Conservation (phyloP, 2,797 vertebrate genomes). For the Sebastes trivittatus region DNA sequence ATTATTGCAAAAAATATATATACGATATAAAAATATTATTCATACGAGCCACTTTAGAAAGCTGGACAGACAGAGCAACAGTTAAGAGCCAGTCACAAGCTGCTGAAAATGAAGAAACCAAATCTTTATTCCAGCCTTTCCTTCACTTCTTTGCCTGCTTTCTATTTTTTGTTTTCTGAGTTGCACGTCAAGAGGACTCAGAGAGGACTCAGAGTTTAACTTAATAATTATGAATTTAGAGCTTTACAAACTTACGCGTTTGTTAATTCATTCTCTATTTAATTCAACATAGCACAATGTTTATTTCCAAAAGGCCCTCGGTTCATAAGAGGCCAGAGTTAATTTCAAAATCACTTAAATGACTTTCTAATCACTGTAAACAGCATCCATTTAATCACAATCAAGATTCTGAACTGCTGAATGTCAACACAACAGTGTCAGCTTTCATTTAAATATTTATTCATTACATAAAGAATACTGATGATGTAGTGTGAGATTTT, state of each 20-base stretch:
- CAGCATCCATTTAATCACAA: constrained; percentile 33
- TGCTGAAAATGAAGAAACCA: too few species aligned
- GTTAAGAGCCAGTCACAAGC: too few species aligned
- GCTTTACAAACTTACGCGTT: neutral
- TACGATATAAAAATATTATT: too few species aligned
- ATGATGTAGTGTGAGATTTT: neutral
- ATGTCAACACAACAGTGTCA: constrained; percentile 20
- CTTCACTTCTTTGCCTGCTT: too few species aligned
- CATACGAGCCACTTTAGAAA: too few species aligned
- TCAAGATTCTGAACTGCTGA: neutral
- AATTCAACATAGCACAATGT: neutral
- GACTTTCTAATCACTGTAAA: neutral
- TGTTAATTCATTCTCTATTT: neutral
- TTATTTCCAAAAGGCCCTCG: neutral
- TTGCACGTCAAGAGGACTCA: neutral
- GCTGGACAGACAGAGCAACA: too few species aligned
- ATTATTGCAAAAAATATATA: neutral
- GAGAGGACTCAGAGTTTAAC: too few species aligned
- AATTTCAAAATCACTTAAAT: neutral
- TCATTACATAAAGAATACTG: constrained; percentile 17
- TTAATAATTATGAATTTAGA: neutral
- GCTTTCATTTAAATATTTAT: constrained; percentile 14
- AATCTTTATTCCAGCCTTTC: too few species aligned
- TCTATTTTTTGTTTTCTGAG: neutral
- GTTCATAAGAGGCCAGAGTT: neutral